phyloP scores from a whole-genome alignment of 1,140 invertebrate species.

The Cotesia glomerata region DNA sequence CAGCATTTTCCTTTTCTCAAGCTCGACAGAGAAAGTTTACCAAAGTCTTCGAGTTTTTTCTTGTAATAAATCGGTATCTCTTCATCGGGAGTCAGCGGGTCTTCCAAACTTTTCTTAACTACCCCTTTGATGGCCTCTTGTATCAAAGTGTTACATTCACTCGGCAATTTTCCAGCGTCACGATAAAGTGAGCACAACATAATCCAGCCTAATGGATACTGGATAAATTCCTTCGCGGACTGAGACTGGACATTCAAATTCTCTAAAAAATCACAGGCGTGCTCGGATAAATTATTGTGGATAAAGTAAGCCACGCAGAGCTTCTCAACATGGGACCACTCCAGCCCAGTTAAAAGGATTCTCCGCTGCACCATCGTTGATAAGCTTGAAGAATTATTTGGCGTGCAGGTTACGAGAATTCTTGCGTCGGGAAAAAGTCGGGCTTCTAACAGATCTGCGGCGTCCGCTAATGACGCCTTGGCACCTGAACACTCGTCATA shows the following conservation, averaged over 20 bases:
- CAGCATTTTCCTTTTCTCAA: slow-evolving; percentile 59
- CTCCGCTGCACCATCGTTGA: slow-evolving; percentile 59
- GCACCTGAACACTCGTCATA: slow-evolving; percentile 62
- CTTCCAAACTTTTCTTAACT: slow-evolving; percentile 54
- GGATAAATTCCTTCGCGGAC: slow-evolving; percentile 56
- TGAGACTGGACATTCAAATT: slow-evolving; percentile 49
- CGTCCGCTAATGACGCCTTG: slow-evolving; percentile 59
- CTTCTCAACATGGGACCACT: slow-evolving; percentile 64
- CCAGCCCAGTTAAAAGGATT: slow-evolving; percentile 62
- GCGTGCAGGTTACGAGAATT: slow-evolving; percentile 64
- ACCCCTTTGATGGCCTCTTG: slow-evolving; percentile 60
- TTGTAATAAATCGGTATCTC: slow-evolving; percentile 61
- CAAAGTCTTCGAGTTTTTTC: slow-evolving; percentile 63
- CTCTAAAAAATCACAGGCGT: slow-evolving; percentile 50
- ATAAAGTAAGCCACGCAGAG: slow-evolving; percentile 62
- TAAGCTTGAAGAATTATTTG: slow-evolving; percentile 46
- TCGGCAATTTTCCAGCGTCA: slow-evolving; percentile 49
- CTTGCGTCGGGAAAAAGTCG: slow-evolving; percentile 65
- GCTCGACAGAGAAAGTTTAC: slow-evolving; percentile 59
- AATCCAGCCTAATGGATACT: slow-evolving; percentile 66
- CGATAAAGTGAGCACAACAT: slow-evolving; percentile 62
- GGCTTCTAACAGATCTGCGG: slow-evolving; percentile 64
- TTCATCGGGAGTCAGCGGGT: slow-evolving; percentile 44
- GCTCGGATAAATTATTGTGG: slow-evolving; percentile 56
- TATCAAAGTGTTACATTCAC: slow-evolving; percentile 53